phyloP scores from a whole-genome alignment of 2,888 invertebrate genomes.

The Timema podura region DNA sequence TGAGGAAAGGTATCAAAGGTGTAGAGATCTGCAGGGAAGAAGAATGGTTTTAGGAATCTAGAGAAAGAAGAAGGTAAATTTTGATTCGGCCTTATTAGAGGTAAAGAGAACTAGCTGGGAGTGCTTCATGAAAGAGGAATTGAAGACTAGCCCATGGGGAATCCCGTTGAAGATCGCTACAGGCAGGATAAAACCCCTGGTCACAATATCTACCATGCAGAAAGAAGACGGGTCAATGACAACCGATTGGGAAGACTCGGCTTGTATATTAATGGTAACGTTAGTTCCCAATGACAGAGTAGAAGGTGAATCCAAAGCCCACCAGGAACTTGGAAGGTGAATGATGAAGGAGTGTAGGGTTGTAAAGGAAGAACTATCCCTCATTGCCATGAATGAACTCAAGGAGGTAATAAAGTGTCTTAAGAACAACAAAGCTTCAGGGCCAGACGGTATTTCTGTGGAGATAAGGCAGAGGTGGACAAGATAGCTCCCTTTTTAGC shows the following conservation, averaged over 20 bases:
- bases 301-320: neutral
- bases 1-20: neutral
- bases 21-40: neutral
- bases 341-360: too few relatives aligned
- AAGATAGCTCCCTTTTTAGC: too few relatives aligned
- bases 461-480: too few relatives aligned
- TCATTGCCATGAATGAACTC: neutral
- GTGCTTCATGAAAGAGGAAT: neutral
- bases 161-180: neutral
- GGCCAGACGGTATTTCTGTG: conserved; percentile 15
- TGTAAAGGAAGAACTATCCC: neutral
- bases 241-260: neutral
- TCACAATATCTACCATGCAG: neutral
- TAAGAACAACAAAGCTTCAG: neutral
- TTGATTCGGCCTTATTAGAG: neutral
- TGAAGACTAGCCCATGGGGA: neutral
- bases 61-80: neutral
- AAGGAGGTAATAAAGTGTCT: neutral
- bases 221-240: neutral
- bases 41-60: neutral
- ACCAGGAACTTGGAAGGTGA: neutral
- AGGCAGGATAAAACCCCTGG: neutral
- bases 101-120: neutral
- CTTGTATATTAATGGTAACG: neutral
- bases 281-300: neutral